Evolutionary conservation across 2,113 vertebrate species (phyloP).

Genomic region (Microcebus griseorufus): DNA sequence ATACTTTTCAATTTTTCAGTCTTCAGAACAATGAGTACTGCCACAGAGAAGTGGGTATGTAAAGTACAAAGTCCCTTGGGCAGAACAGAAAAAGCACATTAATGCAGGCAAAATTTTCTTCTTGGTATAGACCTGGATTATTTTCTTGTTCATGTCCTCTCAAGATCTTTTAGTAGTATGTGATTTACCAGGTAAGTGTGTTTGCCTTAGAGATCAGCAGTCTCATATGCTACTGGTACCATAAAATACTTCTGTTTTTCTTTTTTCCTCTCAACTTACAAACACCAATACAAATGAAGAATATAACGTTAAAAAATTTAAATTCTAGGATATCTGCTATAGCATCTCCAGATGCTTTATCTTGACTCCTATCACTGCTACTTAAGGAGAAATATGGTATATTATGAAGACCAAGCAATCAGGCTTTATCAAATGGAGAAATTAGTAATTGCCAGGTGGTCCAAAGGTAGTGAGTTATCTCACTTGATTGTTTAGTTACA

Average conservation of each 20-base stretch:
- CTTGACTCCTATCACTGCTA: not conserved
- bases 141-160: not conserved
- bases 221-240: not conserved
- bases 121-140: not conserved
- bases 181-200: not conserved
- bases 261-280: not conserved
- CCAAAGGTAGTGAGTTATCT: too few relatives aligned
- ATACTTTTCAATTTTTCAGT: not conserved
- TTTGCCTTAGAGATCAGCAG: constrained; percentile 23
- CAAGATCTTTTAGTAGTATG: constrained; percentile 25
- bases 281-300: not conserved
- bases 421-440: not conserved
- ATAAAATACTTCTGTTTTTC: constrained; percentile 21
- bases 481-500: too few relatives aligned
- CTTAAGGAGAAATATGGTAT: not conserved
- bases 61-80: not conserved
- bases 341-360: not conserved
- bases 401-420: not conserved
- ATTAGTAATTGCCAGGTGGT: not conserved
- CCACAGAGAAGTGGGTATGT: not conserved
- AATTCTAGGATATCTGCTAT: not conserved
- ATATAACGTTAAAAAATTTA: not conserved
- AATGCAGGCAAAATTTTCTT: not conserved
- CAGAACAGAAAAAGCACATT: not conserved
- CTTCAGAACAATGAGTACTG: not conserved